phyloP scores from a whole-genome alignment of 2,888 invertebrate genomes.

The Drosophila phalerata region DNA sequence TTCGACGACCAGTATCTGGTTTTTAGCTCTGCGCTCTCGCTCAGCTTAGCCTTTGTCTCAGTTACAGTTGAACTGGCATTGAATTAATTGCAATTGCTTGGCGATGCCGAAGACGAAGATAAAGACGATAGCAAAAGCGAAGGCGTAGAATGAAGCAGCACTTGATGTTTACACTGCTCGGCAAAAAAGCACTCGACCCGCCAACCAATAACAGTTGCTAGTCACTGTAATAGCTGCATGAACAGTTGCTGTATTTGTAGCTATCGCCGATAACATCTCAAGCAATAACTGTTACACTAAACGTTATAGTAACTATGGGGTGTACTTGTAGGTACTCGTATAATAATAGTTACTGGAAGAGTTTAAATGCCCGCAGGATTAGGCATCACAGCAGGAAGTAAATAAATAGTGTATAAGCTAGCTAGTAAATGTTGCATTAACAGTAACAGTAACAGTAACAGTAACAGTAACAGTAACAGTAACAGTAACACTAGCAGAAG shows the following conservation, averaged over 20 bases:
- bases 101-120: not conserved
- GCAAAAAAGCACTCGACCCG: conserved; percentile 24
- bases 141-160: conserved; percentile 26
- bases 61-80: conserved; percentile 66
- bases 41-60: conserved; percentile 61
- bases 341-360: not conserved
- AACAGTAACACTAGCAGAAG: not conserved
- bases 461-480: not conserved
- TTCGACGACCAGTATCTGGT: conserved; percentile 30
- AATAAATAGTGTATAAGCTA: not conserved
- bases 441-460: no score
- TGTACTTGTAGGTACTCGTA: not conserved
- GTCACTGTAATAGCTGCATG: conserved; percentile 10
- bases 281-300: conserved; percentile 22
- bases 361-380: conserved; percentile 1
- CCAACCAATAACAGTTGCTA: conserved; percentile 15
- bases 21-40: conserved; percentile 18
- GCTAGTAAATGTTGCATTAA: not conserved
- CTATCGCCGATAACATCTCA: conserved; percentile 16
- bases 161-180: conserved; percentile 36
- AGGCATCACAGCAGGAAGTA: not conserved
- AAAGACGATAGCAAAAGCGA: not conserved
- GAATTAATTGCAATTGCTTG: conserved; percentile 66
- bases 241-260: conserved; percentile 10
- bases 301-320: conserved; percentile 16